These are phyloP conservation scores for Gymnothorax reevesii DNA, from an alignment of 2,797 vertebrate species.

Conservation along the genomic window DNA sequence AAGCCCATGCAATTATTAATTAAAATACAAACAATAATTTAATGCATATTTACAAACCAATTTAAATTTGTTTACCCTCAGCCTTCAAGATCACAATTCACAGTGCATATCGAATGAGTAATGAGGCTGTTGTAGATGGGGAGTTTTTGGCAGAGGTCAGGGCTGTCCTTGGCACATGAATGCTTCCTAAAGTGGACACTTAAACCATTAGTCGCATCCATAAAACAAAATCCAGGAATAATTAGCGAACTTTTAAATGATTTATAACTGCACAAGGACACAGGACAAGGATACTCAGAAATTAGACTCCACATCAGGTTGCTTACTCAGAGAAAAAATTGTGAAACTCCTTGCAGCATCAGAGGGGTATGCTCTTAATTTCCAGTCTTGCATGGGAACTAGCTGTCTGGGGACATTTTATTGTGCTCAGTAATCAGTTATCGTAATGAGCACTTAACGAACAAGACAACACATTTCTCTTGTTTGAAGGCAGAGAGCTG, in stretches of 20 bases:
- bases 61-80: background rate
- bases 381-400: background rate
- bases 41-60: background rate
- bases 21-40: background rate
- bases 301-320: background rate
- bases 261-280: background rate
- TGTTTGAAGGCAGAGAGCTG: slow-evolving; percentile 47
- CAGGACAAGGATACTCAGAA: background rate
- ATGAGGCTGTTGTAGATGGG: background rate
- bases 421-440: slow-evolving; percentile 55
- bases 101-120: background rate
- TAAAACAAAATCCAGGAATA: background rate
- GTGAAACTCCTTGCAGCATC: background rate
- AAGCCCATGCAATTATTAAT: background rate
- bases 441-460: slow-evolving; percentile 54
- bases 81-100: background rate
- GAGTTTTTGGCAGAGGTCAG: slow-evolving; percentile 4
- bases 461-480: slow-evolving; percentile 61
- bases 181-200: background rate
- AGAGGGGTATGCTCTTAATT: background rate
- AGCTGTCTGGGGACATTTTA: slow-evolving; percentile 44
- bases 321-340: background rate
- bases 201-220: background rate
- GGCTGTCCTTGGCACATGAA: background rate
- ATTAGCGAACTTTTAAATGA: background rate